These are phyloP conservation scores for Macropodus opercularis DNA, from an alignment of 2,797 vertebrate genomes.

Conservation along the genomic window DNA sequence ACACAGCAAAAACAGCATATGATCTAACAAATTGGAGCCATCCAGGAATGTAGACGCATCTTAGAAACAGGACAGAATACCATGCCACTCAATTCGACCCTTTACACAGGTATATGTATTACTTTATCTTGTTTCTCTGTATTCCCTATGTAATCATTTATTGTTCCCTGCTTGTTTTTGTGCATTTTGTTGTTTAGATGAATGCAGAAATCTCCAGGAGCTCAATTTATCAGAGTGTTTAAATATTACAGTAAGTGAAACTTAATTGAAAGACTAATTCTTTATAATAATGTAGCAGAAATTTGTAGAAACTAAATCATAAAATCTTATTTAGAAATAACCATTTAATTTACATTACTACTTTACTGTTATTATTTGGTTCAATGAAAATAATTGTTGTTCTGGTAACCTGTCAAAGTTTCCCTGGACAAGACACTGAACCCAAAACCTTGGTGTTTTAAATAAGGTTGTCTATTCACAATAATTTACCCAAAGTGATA, in stretches of 20 bases:
- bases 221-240: slow-evolving; percentile 86
- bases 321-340: too few species aligned
- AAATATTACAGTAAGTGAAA: slow-evolving; percentile 83
- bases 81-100: not conserved
- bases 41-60: slow-evolving; percentile 35
- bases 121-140: not conserved
- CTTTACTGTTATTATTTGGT: not conserved
- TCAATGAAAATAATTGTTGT: too few species aligned
- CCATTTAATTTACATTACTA: not conserved
- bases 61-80: slow-evolving; percentile 19
- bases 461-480: too few species aligned
- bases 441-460: too few species aligned
- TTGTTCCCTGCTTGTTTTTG: slow-evolving; percentile 10
- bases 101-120: not conserved
- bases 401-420: too few species aligned
- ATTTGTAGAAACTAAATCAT: too few species aligned
- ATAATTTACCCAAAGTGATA: too few species aligned
- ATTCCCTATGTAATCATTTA: not conserved
- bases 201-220: slow-evolving; percentile 87
- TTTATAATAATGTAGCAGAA: not conserved
- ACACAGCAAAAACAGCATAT: slow-evolving; percentile 22
- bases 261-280: not conserved
- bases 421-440: too few species aligned
- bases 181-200: slow-evolving; percentile 70
- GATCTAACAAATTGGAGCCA: slow-evolving; percentile 28